Conservation (phyloP, 2,797 vertebrate genomes). For the Tapera naevia region DNA sequence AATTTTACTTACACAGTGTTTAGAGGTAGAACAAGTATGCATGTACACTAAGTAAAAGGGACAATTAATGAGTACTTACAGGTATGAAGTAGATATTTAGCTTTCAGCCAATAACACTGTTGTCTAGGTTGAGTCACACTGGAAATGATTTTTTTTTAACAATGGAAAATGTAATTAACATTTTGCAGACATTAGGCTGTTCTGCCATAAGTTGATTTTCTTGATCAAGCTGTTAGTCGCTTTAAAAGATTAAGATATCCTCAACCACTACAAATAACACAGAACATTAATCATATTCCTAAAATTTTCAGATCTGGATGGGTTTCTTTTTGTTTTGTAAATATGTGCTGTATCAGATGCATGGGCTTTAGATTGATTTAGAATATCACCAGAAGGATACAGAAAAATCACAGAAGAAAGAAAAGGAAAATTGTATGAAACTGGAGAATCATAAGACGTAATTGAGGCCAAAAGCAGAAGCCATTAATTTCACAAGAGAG, state of each 20-base stretch:
- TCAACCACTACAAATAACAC: neutral
- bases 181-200: conserved; percentile 26
- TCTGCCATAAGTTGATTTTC: conserved; percentile 43
- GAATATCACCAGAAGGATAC: neutral
- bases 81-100: neutral
- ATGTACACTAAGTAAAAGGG: conserved; percentile 38
- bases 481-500: conserved; percentile 63
- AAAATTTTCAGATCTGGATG: conserved; percentile 2
- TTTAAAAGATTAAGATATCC: conserved; percentile 25
- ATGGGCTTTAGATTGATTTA: neutral
- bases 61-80: conserved; percentile 1
- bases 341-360: neutral
- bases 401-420: conserved; percentile 34
- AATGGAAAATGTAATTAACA: conserved; percentile 52
- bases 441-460: conserved; percentile 19
- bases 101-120: neutral
- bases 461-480: conserved; percentile 53
- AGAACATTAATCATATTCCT: conserved; percentile 13
- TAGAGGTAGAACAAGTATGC: neutral
- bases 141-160: conserved; percentile 7
- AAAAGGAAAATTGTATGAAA: neutral
- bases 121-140: conserved; percentile 9
- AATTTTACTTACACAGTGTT: conserved; percentile 25
- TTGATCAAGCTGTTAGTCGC: conserved; percentile 43
- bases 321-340: conserved; percentile 23